Evolutionary conservation across 2,888 invertebrate genomes (phyloP), one percentile per base, ranked within the genome.

Genomic region (Bugulina stolonifera): DNA sequence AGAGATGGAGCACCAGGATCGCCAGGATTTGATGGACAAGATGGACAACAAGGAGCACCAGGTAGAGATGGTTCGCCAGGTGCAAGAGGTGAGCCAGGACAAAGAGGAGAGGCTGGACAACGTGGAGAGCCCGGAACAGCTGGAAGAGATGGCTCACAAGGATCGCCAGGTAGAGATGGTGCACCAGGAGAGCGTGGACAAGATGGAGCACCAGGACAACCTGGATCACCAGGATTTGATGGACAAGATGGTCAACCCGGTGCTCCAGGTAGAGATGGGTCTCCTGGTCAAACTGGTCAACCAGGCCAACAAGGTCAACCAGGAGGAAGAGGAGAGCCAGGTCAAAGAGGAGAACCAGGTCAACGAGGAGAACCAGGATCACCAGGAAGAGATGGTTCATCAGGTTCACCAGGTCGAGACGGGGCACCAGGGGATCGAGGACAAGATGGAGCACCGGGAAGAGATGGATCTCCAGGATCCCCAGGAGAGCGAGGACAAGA

Each of bases 401-500:
- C 27, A 27, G 64, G 64, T 32, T 1, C 29, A 5, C 14, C 64
- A 64, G 64, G 64, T 2, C 25, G 64, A 25, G 29, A 25, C 64
- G 52, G 73, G 22, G 18, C 43, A 52, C 43, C 72, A 35, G 73
- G 75, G 1, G 74, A 54, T 43, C 72, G 1, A 74, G 71, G 35
- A 43, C 43, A 43, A 43, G 43, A 43, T 43, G 43, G 64, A 14
- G 29, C 3, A 25, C 27, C 64, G 32, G 64, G 64, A 55, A 35
- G 3, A 22, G 14, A 23, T n/a, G 57, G 57, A 5, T 5, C 14
- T 10, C 29, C 55, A 10, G 72, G 72, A 69, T 23, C 43, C 23
- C 23, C 64, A 22, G 75, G 75, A 1, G n/a, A 69, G 55, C 52
- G n/a, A 58, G 75, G 64, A 64, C 18, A 29, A 25, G 32, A 32